These are phyloP conservation scores for Orthosia cruda DNA, from an alignment of 2,888 invertebrate genomes.

Conservation along the genomic window DNA sequence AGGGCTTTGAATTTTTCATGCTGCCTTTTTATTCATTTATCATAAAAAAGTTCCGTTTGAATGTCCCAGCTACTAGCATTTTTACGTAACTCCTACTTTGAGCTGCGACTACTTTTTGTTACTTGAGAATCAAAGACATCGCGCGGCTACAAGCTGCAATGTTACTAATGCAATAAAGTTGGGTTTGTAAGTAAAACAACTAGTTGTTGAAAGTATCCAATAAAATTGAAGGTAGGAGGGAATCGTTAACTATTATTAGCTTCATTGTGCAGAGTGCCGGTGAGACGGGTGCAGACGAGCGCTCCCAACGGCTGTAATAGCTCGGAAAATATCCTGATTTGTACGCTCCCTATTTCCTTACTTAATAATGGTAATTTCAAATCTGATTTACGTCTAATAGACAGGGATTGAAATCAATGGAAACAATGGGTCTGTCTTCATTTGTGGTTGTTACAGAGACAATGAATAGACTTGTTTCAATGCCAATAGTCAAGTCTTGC, in stretches of 20 bases:
- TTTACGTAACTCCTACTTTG: conserved; percentile 29
- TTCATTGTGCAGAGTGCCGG: conserved; percentile 62
- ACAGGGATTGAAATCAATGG: conserved; percentile 15
- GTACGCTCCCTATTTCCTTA: conserved; percentile 56
- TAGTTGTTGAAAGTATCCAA: conserved; percentile 36
- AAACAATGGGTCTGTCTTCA: neutral
- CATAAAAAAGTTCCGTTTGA: conserved; percentile 42
- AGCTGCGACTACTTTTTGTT: conserved; percentile 30
- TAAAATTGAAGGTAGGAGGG: conserved; percentile 22
- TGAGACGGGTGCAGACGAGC: conserved; percentile 50
- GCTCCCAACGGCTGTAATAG: conserved; percentile 65
- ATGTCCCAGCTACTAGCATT: conserved; percentile 19
- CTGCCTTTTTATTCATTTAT: conserved; percentile 38
- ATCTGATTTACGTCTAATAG: conserved; percentile 46
- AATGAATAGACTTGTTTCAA: neutral
- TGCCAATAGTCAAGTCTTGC: neutral
- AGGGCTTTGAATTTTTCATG: conserved; percentile 44
- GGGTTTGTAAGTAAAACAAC: conserved; percentile 10
- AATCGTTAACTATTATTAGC: conserved; percentile 70
- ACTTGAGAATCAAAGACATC: conserved; percentile 32
- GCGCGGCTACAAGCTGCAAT: neutral
- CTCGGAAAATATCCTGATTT: conserved; percentile 74
- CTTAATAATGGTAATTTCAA: conserved; percentile 49
- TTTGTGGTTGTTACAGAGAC: neutral
- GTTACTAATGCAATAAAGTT: neutral